Evolutionary conservation across 2,797 vertebrate species (phyloP), one percentile per base, ranked within the genome.

Genomic region (Chelon labrosus): DNA sequence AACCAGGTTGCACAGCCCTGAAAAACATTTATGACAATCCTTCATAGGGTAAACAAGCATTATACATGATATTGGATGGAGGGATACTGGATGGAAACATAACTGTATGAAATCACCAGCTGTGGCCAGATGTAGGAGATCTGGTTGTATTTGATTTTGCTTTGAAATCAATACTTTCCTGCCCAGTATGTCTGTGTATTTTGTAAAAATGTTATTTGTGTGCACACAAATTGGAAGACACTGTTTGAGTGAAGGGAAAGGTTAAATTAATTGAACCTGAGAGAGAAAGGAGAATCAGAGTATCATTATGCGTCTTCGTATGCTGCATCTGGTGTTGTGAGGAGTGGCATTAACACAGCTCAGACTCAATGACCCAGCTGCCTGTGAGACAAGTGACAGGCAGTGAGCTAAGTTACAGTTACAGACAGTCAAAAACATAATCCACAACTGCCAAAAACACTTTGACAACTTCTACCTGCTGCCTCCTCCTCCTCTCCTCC

Each of bases 401-500:
- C 79, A 65, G 74, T 79, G 57, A 79, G 80, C 77, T 66, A 63
- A 85, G 82, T 85, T 86, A 80, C 81, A 85, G 72, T 77, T 86
- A 86, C 68, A 51, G 74, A 76, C 79, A 88, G 77, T 78, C 66
- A 61, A 80, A 81, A 83, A 84, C 80, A 89, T 87, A 84, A 91
- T 91, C 78, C 79, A 75, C 73, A 85, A 57, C 85, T 92, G 91
- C 81, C 86, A 93, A 73, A 82, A 88, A 79, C 75, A 85, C 79
- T 88, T 87, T 89, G 87, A 91, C 87, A 90, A 77, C 60, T 63
- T 42, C 13, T 70, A 65, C n/a, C 75, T 81, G 70, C 85, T 69
- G 77, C 77, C 75, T 82, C 63, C 31, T 64, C 80, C 65, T 44
- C 75, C 22, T 52, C 65, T 41, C 73, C 19, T 52, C 63, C 70